These are phyloP conservation scores for Idaea biselata DNA, from an alignment of 2,888 invertebrate genomes.

Conservation along the genomic window DNA sequence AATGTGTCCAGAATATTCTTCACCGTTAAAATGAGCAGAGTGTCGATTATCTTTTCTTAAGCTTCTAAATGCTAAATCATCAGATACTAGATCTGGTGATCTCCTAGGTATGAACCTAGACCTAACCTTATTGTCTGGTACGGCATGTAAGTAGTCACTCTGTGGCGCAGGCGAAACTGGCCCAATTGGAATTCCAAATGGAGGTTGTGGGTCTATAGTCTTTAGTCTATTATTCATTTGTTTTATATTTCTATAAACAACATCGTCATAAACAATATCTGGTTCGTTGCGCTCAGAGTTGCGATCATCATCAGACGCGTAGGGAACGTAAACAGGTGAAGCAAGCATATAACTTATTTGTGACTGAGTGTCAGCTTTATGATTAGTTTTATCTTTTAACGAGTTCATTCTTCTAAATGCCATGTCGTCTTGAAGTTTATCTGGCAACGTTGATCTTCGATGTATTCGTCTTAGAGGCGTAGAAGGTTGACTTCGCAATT, in stretches of 20 bases:
- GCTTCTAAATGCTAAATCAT: slow-evolving; percentile 92
- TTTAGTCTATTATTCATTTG: slow-evolving; percentile 87
- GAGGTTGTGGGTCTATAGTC: slow-evolving; percentile 90
- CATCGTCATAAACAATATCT: slow-evolving; percentile 91
- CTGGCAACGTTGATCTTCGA: slow-evolving; percentile 79
- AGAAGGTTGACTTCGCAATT: slow-evolving; percentile 69
- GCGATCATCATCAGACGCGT: slow-evolving; percentile 71
- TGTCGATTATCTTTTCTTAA: slow-evolving; percentile 89
- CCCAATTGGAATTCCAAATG: slow-evolving; percentile 93
- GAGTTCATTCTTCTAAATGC: slow-evolving; percentile 87
- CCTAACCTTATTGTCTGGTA: slow-evolving; percentile 81
- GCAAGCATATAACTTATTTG: slow-evolving; percentile 85
- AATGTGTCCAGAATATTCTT: slow-evolving; percentile 70
- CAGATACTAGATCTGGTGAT: slow-evolving; percentile 90
- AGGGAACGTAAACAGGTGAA: slow-evolving; percentile 83
- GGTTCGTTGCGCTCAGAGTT: slow-evolving; percentile 86
- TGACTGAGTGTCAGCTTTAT: slow-evolving; percentile 58
- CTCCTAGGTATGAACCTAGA: slow-evolving; percentile 84
- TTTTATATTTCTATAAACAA: slow-evolving; percentile 89
- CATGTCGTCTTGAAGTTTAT: slow-evolving; percentile 89
- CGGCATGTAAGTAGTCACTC: slow-evolving; percentile 91
- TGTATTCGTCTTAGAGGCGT: slow-evolving; percentile 66
- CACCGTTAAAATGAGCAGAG: slow-evolving; percentile 71
- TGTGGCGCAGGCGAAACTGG: slow-evolving; percentile 90
- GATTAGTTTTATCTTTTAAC: slow-evolving; percentile 71